Conservation (phyloP, 2,113 vertebrate genomes). For the Nesogale talazaci region DNA sequence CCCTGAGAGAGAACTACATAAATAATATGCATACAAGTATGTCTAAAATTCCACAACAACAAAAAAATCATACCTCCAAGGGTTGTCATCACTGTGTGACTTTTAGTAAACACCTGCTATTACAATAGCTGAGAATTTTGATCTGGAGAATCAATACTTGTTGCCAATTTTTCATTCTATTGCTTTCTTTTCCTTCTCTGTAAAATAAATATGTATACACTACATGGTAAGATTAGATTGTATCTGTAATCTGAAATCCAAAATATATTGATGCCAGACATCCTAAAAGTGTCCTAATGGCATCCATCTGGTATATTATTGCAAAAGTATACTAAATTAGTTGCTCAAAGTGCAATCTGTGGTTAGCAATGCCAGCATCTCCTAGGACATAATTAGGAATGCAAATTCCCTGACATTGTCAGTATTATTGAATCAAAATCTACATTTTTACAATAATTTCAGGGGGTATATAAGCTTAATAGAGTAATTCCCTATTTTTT, state of each 20-base stretch:
- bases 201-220: background rate
- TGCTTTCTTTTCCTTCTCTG: background rate
- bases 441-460: background rate
- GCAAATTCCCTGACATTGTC: background rate
- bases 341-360: background rate
- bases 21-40: background rate
- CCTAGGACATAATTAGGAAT: background rate
- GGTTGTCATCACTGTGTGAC: no score
- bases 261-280: background rate
- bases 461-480: no score
- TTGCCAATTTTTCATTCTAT: background rate
- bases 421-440: background rate
- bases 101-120: slow-evolving; percentile 5
- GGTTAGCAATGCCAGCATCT: background rate
- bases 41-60: no score
- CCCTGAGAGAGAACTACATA: background rate
- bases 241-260: background rate
- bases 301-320: background rate
- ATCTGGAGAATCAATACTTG: background rate
- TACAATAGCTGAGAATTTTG: slow-evolving; percentile 6
- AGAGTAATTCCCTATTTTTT: no score
- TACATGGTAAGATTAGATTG: background rate
- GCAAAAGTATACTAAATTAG: background rate
- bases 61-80: no score
- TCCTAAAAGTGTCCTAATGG: background rate